Base-by-base conservation (phyloP, 2,888 invertebrate genomes). In the Microctonus aethiopoides region DNA sequence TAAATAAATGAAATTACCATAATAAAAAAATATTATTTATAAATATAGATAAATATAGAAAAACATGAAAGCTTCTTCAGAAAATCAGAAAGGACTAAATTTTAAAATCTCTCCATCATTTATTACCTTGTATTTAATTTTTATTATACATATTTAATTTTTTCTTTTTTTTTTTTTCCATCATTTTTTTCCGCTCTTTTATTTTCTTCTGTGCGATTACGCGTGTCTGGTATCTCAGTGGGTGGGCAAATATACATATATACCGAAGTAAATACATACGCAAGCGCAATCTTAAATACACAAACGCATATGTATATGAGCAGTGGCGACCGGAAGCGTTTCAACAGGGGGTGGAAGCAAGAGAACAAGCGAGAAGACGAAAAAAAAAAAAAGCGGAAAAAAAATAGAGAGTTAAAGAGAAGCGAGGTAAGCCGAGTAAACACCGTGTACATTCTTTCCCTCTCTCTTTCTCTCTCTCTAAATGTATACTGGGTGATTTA, bases 361-460 rank as follows among this genome's bases (percentile, higher is more conserved):
- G 57, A 41, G 34, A 54, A 36, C 26, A 39, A n/a, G 20, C n/a
- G 34, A 0, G 36, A 4, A 24, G 16, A 16, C 22, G 5, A n/a
- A 22, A 24, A 24, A 24, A 54, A 26, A 26, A 54, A 6, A 6
- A 29, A 24, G 1, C 46, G 46, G 13, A 16, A 51, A 26, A 24
- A n/a, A 34, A 24, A 51, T 6, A 13, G 20, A 22, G 29, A 51
- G 20, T 20, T 6, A 34, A 24, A 56, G 66, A 39, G 64, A 22
- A 24, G 11, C 26, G 41, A 32, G 56, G 57, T 64, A 56, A 66
- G 32, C 57, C 66, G 41, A 66, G 66, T 66, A 66, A 66, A 66
- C 57, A 66, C 41, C 20, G 20, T 32, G 54, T 24, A 36, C 20
- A n/a, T n/a, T 46, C 46, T 16, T n/a, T 46, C n/a, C 6, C 32